These are phyloP conservation scores for Otis tarda DNA, from an alignment of 2,113 vertebrate species.

Conservation along the genomic window DNA sequence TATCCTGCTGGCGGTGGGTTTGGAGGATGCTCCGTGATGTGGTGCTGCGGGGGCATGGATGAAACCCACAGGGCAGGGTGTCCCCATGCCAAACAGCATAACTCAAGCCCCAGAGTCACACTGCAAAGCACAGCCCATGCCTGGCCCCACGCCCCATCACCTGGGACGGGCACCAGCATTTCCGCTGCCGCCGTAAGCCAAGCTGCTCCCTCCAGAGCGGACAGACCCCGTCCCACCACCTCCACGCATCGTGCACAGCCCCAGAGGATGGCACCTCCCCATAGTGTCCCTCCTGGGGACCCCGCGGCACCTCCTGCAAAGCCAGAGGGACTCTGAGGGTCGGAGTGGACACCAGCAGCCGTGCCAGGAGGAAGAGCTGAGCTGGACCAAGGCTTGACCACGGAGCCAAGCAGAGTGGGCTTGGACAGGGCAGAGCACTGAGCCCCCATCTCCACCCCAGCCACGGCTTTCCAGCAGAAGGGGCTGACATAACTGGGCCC, in stretches of 20 bases:
- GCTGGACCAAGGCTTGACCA: not conserved
- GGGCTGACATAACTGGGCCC: not conserved
- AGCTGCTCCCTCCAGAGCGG: not conserved
- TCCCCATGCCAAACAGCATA: not conserved
- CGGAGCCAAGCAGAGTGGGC: not conserved
- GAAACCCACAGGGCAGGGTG: not conserved
- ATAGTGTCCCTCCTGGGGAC: not conserved
- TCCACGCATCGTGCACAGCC: not conserved
- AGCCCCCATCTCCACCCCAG: not conserved
- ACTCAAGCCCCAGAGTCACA: not conserved
- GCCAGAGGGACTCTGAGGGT: not conserved
- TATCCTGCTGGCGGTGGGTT: not conserved
- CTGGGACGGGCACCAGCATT: not conserved
- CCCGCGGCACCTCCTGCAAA: not conserved
- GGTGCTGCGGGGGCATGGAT: not conserved
- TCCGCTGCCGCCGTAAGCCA: fast-evolving
- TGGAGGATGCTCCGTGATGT: not conserved
- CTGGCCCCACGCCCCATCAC: fast-evolving
- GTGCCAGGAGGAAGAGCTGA: fast-evolving
- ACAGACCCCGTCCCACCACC: not conserved
- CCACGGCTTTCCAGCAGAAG: fast-evolving
- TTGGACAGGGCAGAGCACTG: fast-evolving
- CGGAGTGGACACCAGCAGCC: not conserved
- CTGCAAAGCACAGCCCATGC: not conserved
- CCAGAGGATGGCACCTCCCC: fast-evolving